phyloP scores from a whole-genome alignment of 2,888 invertebrate genomes.

The Plagodis dolabraria region DNA sequence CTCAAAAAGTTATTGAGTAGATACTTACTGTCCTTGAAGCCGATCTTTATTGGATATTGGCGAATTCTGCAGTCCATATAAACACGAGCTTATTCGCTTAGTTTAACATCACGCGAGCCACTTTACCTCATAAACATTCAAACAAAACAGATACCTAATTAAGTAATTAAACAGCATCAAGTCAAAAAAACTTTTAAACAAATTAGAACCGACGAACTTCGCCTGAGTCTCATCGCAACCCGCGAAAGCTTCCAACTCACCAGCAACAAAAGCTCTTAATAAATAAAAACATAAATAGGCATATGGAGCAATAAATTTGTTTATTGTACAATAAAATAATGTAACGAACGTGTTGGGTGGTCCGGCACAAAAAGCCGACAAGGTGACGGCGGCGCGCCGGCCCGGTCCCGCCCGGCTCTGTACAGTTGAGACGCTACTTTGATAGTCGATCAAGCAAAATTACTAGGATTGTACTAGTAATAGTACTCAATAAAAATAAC shows the following conservation, averaged over 20 bases:
- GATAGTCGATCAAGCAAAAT: conserved; percentile 9
- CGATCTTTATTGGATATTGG: too few relatives aligned
- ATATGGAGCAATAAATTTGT: conserved; percentile 84
- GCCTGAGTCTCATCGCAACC: conserved; percentile 34
- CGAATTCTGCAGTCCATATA: too few relatives aligned
- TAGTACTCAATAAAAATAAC: too few relatives aligned
- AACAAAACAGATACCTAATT: too few relatives aligned
- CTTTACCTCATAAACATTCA: too few relatives aligned
- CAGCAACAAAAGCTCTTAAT: conserved; percentile 73
- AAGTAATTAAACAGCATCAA: too few relatives aligned
- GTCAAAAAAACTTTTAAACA: too few relatives aligned
- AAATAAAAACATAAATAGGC: conserved; percentile 82
- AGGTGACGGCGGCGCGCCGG: conserved; percentile 62
- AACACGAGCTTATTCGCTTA: too few relatives aligned
- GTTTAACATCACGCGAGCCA: too few relatives aligned
- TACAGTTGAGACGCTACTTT: conserved; percentile 58
- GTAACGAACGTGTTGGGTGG: conserved; percentile 79
- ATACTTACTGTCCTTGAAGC: too few relatives aligned
- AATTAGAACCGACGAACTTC: too few relatives aligned
- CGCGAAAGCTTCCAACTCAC: conserved; percentile 66
- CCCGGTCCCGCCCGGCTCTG: conserved; percentile 44
- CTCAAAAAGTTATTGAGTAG: too few relatives aligned
- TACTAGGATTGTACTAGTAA: neutral
- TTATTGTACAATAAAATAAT: conserved; percentile 85
- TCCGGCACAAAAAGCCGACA: conserved; percentile 72